Evolutionary conservation across 2,113 vertebrate species (phyloP).

Genomic region (Agapornis roseicollis): DNA sequence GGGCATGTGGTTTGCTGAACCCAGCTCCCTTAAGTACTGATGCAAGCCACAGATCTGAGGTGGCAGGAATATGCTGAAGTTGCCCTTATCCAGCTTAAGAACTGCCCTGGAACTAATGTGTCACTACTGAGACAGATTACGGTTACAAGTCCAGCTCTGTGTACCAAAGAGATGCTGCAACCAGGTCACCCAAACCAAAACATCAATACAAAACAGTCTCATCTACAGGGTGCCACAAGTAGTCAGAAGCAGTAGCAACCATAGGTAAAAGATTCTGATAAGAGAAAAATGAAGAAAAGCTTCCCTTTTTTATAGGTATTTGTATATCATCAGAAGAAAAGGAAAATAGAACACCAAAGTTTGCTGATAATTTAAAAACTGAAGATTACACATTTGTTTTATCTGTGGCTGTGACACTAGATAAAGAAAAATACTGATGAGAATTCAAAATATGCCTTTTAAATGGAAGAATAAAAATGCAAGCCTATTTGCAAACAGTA

Average conservation of each 20-base stretch:
- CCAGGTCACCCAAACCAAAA: background rate
- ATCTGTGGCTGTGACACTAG: background rate
- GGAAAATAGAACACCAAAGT: background rate
- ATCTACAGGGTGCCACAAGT: background rate
- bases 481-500: background rate
- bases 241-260: background rate
- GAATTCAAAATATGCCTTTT: background rate
- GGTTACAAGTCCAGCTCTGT: background rate
- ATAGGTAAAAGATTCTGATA: background rate
- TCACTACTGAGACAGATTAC: background rate
- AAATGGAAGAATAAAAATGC: background rate
- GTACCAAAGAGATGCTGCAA: background rate
- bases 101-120: background rate
- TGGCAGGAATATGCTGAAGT: background rate
- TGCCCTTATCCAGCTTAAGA: background rate
- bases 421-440: background rate
- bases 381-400: background rate
- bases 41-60: background rate
- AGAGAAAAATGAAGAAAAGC: background rate
- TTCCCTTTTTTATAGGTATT: background rate
- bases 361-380: background rate
- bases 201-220: background rate
- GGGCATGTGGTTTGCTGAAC: background rate
- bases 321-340: background rate
- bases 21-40: background rate